A percentile compares a stretch with the other conserved stretches of the same genome.
Evolutionary conservation across 2,888 invertebrate genomes (phyloP).

Genomic region (Calliopum simillimum): DNA sequence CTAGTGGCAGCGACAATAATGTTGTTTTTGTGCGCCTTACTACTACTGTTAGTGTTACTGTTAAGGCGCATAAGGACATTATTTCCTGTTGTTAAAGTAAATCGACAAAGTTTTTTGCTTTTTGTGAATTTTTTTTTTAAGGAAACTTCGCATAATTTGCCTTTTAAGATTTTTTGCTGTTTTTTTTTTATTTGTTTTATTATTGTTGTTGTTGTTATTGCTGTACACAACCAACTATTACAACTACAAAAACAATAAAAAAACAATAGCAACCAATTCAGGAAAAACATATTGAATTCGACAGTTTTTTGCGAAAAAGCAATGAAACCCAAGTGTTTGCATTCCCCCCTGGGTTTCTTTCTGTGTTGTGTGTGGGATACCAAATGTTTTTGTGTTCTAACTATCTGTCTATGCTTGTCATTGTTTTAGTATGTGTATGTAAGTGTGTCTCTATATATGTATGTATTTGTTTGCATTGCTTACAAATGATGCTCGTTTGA

Average conservation of each 20-base stretch:
- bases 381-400: no score
- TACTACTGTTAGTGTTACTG: background rate
- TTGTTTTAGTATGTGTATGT: slow-evolving; percentile 17
- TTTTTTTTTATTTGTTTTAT: slow-evolving; percentile 33
- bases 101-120: slow-evolving; percentile 49
- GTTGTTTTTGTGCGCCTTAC: background rate
- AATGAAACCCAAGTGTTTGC: slow-evolving; percentile 41
- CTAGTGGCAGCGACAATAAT: slow-evolving; percentile 2
- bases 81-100: slow-evolving; percentile 63
- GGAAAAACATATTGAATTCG: slow-evolving; percentile 60
- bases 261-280: slow-evolving; percentile 53
- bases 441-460: background rate
- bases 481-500: slow-evolving; percentile 43
- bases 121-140: slow-evolving; percentile 14
- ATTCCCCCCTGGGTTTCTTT: background rate
- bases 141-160: slow-evolving; percentile 61
- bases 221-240: background rate
- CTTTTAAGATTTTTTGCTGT: slow-evolving; percentile 50
- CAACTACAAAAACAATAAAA: background rate
- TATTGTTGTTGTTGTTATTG: no score
- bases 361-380: slow-evolving; percentile 28
- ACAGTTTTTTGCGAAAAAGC: slow-evolving; percentile 34
- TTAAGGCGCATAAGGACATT: slow-evolving; percentile 45
- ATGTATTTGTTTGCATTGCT: slow-evolving; percentile 33
- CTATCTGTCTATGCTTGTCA: no score